Percentiles rank a stretch among this genome's conserved stretches.
Evolutionary conservation across 2,888 invertebrate species (phyloP).

Genomic region (Drosophila putrida): DNA sequence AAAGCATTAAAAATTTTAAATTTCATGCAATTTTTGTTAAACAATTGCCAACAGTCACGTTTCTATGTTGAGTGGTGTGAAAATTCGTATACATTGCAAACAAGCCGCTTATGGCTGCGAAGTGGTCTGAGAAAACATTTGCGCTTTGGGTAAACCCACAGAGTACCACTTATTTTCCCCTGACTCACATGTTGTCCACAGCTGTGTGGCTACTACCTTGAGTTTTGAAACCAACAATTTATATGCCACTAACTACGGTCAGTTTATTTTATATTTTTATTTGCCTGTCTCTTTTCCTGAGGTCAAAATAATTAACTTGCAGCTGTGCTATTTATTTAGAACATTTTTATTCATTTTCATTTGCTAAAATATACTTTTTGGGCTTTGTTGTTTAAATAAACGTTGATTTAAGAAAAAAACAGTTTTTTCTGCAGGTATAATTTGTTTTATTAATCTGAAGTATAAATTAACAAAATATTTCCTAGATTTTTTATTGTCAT

Average conservation of each 20-base stretch:
- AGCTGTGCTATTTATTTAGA: neutral
- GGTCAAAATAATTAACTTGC: conserved; percentile 3
- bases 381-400: no score
- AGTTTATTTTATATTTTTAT: conserved; percentile 14
- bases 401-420: no score
- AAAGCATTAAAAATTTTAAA: neutral
- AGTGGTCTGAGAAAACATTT: conserved; percentile 12
- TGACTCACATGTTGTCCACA: conserved; percentile 13
- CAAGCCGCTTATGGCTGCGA: neutral
- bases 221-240: conserved; percentile 15
- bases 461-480: no score
- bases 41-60: no score
- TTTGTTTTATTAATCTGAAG: no score
- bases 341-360: neutral
- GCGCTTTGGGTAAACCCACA: conserved; percentile 3
- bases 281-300: neutral
- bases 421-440: no score
- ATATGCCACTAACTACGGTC: conserved; percentile 11
- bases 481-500: no score
- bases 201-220: conserved; percentile 10
- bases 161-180: conserved; percentile 4
- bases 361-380: no score
- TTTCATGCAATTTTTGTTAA: neutral
- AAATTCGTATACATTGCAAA: neutral
- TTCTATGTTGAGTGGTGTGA: neutral